phyloP scores from a whole-genome alignment of 2,888 invertebrate species.

The Serripes groenlandicus region DNA sequence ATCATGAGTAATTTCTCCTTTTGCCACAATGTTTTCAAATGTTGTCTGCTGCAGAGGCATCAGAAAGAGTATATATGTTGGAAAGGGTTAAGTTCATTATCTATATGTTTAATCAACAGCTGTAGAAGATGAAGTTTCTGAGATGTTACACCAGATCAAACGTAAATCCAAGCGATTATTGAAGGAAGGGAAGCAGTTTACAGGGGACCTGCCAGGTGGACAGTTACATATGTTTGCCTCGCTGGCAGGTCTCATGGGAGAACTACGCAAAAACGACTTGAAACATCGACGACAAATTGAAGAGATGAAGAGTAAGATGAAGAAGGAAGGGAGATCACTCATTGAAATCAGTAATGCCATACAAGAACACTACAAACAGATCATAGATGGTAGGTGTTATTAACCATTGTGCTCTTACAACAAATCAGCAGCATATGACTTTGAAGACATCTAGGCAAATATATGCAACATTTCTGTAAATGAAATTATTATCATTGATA shows the following conservation, averaged over 20 bases:
- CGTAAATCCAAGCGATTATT: constrained; percentile 70
- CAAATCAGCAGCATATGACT: no score
- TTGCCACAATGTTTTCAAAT: neutral
- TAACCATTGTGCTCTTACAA: no score
- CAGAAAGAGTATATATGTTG: no score
- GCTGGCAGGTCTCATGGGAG: constrained; percentile 78
- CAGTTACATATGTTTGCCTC: constrained; percentile 67
- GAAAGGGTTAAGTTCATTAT: no score
- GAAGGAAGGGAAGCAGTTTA: constrained; percentile 62
- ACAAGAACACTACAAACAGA: constrained; percentile 66
- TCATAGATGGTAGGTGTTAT: constrained; percentile 67
- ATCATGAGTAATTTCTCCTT: neutral
- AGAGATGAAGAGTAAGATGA: constrained; percentile 58
- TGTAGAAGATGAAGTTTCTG: constrained; percentile 75
- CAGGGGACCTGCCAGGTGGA: constrained; percentile 70
- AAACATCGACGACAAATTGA: constrained; percentile 70
- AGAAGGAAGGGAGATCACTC: constrained; percentile 70
- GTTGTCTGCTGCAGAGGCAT: no score
- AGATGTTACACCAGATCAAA: constrained; percentile 71
- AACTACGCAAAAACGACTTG: constrained; percentile 68
- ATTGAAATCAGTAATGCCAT: constrained; percentile 64
- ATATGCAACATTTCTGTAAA: no score
- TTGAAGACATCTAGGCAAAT: no score
- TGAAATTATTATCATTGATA: no score
- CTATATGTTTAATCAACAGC: no score